phyloP scores from a whole-genome alignment of 2,797 vertebrate species.

The Coregonus sp. region DNA sequence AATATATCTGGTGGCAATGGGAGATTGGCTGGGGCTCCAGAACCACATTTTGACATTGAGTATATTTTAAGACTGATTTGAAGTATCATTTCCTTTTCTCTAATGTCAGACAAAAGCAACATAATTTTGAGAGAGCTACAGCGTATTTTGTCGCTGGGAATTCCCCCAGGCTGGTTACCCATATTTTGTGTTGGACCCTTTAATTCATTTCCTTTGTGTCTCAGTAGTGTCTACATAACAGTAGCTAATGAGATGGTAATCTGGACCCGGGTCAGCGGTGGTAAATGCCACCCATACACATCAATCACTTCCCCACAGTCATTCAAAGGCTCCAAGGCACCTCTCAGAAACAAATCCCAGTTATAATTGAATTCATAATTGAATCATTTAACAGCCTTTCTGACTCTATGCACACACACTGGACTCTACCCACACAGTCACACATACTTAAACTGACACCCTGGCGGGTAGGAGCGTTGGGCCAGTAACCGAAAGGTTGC shows the following conservation, averaged over 20 bases:
- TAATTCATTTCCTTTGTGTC: background rate
- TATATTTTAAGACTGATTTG: constrained; percentile 38
- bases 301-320: constrained; percentile 66
- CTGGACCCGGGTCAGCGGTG: constrained; percentile 63
- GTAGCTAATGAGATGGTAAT: constrained; percentile 67
- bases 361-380: constrained; percentile 64
- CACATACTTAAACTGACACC: background rate
- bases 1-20: too few species aligned
- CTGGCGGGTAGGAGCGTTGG: too few species aligned
- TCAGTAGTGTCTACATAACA: background rate
- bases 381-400: constrained; percentile 58
- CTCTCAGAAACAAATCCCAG: constrained; percentile 62
- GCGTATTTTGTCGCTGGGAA: constrained; percentile 54
- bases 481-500: too few species aligned
- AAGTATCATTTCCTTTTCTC: constrained; percentile 24
- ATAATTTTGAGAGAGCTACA: constrained; percentile 34
- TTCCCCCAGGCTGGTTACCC: constrained; percentile 42
- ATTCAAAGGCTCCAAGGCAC: constrained; percentile 49
- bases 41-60: too few species aligned
- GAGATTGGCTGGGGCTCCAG: too few species aligned
- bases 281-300: constrained; percentile 71
- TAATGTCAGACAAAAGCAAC: constrained; percentile 38
- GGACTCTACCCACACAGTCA: too few species aligned
- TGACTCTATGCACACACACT: constrained; percentile 16
- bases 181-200: too few species aligned